Evolutionary conservation across 2,797 vertebrate species (phyloP).

Genomic region (Ciconia nigra): DNA sequence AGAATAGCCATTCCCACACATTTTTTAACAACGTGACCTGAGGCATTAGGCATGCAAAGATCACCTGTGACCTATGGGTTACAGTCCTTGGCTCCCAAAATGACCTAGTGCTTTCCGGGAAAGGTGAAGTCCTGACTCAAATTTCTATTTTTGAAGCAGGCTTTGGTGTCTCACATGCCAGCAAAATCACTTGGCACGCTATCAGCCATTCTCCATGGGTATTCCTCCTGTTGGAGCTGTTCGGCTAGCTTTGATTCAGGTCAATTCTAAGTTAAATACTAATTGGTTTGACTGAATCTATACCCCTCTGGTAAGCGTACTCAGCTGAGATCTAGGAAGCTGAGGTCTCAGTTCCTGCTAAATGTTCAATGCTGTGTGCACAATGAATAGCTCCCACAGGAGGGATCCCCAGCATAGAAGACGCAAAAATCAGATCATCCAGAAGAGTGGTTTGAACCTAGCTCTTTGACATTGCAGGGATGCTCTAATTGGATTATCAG

Average conservation of each 20-base stretch:
- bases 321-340: background rate
- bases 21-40: background rate
- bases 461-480: slow-evolving; percentile 5
- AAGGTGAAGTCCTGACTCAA: background rate
- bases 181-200: background rate
- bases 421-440: slow-evolving; percentile 42
- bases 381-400: slow-evolving; percentile 24
- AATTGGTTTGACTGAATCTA: background rate
- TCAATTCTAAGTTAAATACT: background rate
- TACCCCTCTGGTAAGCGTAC: background rate
- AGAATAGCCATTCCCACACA: background rate
- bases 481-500: slow-evolving; percentile 42
- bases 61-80: background rate
- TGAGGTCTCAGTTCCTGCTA: slow-evolving; percentile 10
- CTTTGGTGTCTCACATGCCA: background rate
- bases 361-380: slow-evolving; percentile 46
- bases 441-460: slow-evolving; percentile 19
- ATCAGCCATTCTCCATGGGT: background rate
- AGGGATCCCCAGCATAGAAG: background rate
- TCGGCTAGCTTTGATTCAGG: rapidly evolving
- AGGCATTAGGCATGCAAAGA: background rate
- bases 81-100: background rate
- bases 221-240: background rate
- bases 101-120: background rate
- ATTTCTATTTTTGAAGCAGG: background rate